Base-by-base conservation (phyloP, 2,888 invertebrate genomes). In the Drymonia ruficornis region DNA sequence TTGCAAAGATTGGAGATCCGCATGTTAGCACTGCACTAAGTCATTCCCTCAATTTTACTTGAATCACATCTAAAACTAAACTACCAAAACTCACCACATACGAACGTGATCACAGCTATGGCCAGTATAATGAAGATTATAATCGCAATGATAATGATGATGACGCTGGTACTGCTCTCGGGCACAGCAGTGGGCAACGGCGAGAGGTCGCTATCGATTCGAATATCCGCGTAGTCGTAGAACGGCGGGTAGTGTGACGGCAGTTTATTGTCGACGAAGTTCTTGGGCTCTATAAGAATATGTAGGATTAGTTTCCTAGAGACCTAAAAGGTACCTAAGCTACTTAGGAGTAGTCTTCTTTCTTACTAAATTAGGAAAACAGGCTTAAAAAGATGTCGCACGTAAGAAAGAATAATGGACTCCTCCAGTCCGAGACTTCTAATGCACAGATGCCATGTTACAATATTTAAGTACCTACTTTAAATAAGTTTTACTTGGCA, bases 171-270 rank as follows among this genome's bases (percentile, higher is more conserved):
- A 48, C 68, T 78, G 8, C 75, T 62, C 7, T 73, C 71, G 0
- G 87, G 83, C 0, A 75, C 69, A 0, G 70, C 67, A 0, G 86
- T 83, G 0, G 87, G 85, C 0, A 64, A 56, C 0, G 83, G 81
- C 19, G 63, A 59, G 9, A 67, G 31, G 1, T 62, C 66, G 49
- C 61, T 68, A 16, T 65, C 71, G 4, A 68, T 53, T 36, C 80
- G 81, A 7, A 74, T 58, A 59, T 91, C 89, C 53, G 77, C 61
- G 68, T 90, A 91, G 66, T 91, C 91, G 68, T 87, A 89, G 70
- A 79, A 85, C 6, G 83, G 53, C 0, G 91, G 91, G 52, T 91
- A 91, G 63, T 85, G 86, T 1, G 80, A 59, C 8, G 91, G 91
- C 83, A 91, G 83, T 61, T 82, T 83, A 50, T 75, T 62, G 31